Evolutionary conservation across 1,140 invertebrate genomes (phyloP), one percentile per base, ranked within the genome.

Genomic region (Drosophila fuyamai): DNA sequence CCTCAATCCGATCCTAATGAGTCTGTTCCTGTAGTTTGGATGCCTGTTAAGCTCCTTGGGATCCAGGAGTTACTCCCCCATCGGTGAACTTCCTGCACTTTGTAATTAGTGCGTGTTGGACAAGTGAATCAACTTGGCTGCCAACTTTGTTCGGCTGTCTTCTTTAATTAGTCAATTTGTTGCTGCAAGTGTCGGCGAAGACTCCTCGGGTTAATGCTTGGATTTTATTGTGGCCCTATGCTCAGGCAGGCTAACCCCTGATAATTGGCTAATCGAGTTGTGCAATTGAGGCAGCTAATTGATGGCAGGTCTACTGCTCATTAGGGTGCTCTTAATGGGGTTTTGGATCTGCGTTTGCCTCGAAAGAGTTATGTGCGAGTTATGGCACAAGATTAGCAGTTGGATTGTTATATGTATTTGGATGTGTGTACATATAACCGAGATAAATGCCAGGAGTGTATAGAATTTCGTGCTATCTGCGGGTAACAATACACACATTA

Each of bases 131-230:
- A 68, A 68, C 60, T 66, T 66, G 14, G 57, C 58, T 41, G 63
- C 27, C 44, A 66, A 67, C 57, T 68, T 68, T 66, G 44, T 53
- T 66, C 60, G 60, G 38, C 65, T 68, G 65, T 46, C 65, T 51
- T 53, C 65, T 66, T 68, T 68, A 68, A 68, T 68, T 68, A 68
- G 65, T 38, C 65, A 68, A 65, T 68, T 68, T 68, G 65, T 41
- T 36, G 55, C 55, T 44, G 59, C 44, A 29, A 13, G 12, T 35
- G 0, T 12, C 27, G 7, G n/a, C 13, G 0, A 14, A 16, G 23
- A 27, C 41, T 44, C 7, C 14, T 48, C 6, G 18, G 16, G n/a
- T 53, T 40, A 61, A 41, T 56, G 2, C 18, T 16, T 29, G 27
- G 18, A 68, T 68, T 63, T 67, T 51, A 63, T 65, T 43, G 65